Evolutionary conservation across 2,888 invertebrate species (phyloP), one percentile per base, ranked within the genome.

Genomic region (Brassicogethes aeneus): DNA sequence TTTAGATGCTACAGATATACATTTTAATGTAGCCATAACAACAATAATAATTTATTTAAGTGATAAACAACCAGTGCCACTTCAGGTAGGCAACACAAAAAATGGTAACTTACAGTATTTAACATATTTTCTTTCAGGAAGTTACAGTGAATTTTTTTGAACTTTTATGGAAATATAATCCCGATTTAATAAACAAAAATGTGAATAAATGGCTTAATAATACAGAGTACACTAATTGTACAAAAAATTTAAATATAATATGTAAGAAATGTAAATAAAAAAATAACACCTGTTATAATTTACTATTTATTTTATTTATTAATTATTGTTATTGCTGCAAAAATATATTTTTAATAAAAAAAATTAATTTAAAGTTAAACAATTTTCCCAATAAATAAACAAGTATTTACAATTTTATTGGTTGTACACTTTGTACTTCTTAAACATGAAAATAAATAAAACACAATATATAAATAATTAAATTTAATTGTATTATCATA

Each of bases 1-100:
- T 53, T 62, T 82, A 44, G 65, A 64, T 41, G 56, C 79, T 7
- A 60, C 62, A 1, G 76, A 71, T 37, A 59, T 59, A 2, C 54
- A 64, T 15, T 56, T 76, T 16, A 60, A 65, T 44, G 58, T 48
- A 16, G 62, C 76, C 13, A 65, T 79, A 59, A 51, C 51, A 2
- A 62, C 67, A 5, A 68, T 70, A 8, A 60, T 70, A 12, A 54
- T 63, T 0, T 84, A 83, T 59, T 66, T 84, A 16, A 76, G 73
- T 44, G 64, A 65, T 41, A 70, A 72, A 42, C 83, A 84, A 58
- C 79, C 82, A 12, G 66, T 69, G 41, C 71, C 73, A 2, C 64
- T 84, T 45, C 82, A 82, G 73, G 83, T 82, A 57, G 53, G 36
- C 17, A 5, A 34, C 40, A 39, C 42, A 32, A n/a, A 23, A 23